Base-by-base conservation (phyloP, 2,113 vertebrate species). In the Nothoprocta perdicaria region DNA sequence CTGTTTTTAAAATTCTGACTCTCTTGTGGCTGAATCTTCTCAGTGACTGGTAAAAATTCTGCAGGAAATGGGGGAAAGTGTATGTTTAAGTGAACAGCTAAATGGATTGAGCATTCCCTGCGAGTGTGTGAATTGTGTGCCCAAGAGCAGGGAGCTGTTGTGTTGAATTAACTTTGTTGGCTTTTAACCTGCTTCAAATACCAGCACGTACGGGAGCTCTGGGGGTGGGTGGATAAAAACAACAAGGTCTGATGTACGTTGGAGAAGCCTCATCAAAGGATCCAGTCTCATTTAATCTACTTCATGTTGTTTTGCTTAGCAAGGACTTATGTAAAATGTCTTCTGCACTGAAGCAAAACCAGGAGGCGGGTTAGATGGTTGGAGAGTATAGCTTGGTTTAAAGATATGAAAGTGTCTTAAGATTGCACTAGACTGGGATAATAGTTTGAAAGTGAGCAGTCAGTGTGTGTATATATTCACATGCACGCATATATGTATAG, bases 161-260 rank as follows among this genome's bases (percentile, higher is more conserved):
- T 35, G 13, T 29, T 57, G 50, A 69, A 67, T 58, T 41, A 23
- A 33, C 48, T 55, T 35, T 77, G 11, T 24, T 71, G 2, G 9
- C 1, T 9, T 79, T 91, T 41, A 75, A 22, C 12, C 6, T 61
- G 29, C 29, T 86, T 65, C 52, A 69, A 69, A 13, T 71, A 22
- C 4, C 7, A 50, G 3, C 6, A 3, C 14, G 6, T 23, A 4
- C 58, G 41, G 8, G 50, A n/a, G 8, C 8, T 13, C 38, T 46
- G 53, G 5, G 53, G 27, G 53, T 29, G 27, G 8, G 41, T 31
- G 3, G 1, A 2, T 11, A 10, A 23, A 50, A 11, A 26, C 35
- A 69, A 24, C 14, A 9, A 27, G 11, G 3, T 26, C 3, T 52
- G 6, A 5, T 12, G 0, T 43, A 4, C 3, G 2, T 45, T 13